Evolutionary conservation across 2,113 vertebrate genomes (phyloP), one percentile per base, ranked within the genome.

Genomic region (Fulica atra): DNA sequence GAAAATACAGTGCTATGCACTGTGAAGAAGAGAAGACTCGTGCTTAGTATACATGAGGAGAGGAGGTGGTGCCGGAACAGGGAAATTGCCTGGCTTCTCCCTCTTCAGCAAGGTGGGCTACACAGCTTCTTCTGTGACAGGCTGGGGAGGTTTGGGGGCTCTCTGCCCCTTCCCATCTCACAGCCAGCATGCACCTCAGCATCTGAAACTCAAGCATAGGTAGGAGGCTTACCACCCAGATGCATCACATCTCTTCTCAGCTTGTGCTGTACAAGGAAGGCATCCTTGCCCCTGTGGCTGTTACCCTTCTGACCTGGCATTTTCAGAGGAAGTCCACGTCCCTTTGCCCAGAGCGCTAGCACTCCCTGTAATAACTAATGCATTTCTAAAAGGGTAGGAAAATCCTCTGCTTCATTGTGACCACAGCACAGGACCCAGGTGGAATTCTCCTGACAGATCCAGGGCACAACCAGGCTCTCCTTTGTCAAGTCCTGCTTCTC

Each of bases 191-290:
- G 0, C 4, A 9, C 17, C 7, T 19, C 63, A 33, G 31, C 0
- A 2, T 2, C 10, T 29, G 38, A 2, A 0, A 0, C 13, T 59
- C 26, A n/a, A 35, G 57, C 54, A 36, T 15, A 77, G 26, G 28
- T 11, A 40, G 31, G 23, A 56, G 44, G 31, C 40, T 51, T 23
- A 3, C 25, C 31, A 17, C 21, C 3, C 18, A 44, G 20, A 11
- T 2, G 16, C 11, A 10, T 1, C 79, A 35, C 23, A 16, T 9
- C 2, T 57, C 65, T 53, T 9, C 9, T 2, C 23, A 66, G 21
- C 44, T 12, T 16, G 44, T 21, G 33, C 25, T 46, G 15, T 24
- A 16, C 25, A 2, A 0, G 2, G 16, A 2, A 0, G 2, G 16
- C 2, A 1, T 18, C 33, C 40, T 16, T 38, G 31, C 18, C 44